A percentile compares a stretch with the other conserved stretches of the same genome.
These are phyloP conservation scores for Xyliphius kryptos DNA, from an alignment of 2,113 vertebrate species.

Conservation along the genomic window DNA sequence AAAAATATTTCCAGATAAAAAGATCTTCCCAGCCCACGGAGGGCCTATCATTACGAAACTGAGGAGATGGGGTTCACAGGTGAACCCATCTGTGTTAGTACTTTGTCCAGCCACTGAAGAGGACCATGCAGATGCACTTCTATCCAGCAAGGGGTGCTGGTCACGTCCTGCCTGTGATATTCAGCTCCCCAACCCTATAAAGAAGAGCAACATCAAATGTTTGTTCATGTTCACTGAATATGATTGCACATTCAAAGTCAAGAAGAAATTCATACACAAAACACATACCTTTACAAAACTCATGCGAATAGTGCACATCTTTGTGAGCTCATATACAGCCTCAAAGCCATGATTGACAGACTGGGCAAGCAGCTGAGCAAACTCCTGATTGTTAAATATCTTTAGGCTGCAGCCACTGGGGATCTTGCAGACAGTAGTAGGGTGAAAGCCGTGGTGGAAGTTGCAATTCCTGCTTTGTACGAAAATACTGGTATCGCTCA, in stretches of 20 bases:
- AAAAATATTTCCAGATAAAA: too few species aligned
- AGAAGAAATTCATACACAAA: too few species aligned
- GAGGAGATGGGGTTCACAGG: constrained; percentile 96
- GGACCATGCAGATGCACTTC: constrained; percentile 96
- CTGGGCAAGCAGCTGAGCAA: constrained; percentile 91
- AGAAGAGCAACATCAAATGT: too few species aligned
- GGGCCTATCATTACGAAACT: constrained; percentile 83
- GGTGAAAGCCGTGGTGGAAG: constrained; percentile 93
- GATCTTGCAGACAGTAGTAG: constrained; percentile 96
- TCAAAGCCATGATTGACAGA: constrained; percentile 96
- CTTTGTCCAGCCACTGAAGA: constrained; percentile 98
- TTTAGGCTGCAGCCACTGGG: constrained; percentile 95
- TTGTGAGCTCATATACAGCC: constrained; percentile 94
- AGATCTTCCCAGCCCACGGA: constrained; percentile 29
- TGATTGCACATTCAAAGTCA: too few species aligned
- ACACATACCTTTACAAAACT: constrained; percentile 98
- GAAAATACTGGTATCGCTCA: constrained; percentile 96
- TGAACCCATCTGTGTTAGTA: constrained; percentile 96
- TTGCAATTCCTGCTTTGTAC: constrained; percentile 98
- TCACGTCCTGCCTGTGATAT: constrained; percentile 94
- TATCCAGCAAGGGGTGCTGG: constrained; percentile 97
- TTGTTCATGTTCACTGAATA: too few species aligned
- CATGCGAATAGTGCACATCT: constrained; percentile 98
- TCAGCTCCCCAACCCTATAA: constrained; percentile 97
- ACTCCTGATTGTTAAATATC: constrained; percentile 98